Conservation (phyloP, 2,888 invertebrate genomes). For the Parasteatoda lunata region DNA sequence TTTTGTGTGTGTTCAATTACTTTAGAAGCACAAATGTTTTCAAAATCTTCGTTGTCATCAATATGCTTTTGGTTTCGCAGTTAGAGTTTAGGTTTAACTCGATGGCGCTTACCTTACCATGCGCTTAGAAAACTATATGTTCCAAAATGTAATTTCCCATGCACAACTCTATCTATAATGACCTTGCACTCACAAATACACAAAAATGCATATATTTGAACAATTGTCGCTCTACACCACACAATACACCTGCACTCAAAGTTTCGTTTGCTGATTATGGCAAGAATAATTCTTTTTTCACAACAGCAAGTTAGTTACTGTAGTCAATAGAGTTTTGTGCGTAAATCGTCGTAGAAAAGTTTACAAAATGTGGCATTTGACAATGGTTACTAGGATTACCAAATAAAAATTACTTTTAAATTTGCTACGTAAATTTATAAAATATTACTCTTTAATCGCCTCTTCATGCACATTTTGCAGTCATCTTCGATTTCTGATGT, state of each 20-base stretch:
- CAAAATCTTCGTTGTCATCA: no score
- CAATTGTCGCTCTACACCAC: constrained; percentile 38
- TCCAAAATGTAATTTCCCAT: constrained; percentile 16
- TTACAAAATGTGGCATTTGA: constrained; percentile 53
- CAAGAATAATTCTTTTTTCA: constrained; percentile 12
- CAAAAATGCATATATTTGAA: constrained; percentile 30
- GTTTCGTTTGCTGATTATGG: constrained; percentile 30
- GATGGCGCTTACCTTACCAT: constrained; percentile 3
- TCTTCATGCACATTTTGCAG: no score
- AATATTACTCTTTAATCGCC: no score
- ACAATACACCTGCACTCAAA: constrained; percentile 56
- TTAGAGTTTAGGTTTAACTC: no score
- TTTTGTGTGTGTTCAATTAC: no score
- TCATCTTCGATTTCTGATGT: no score
- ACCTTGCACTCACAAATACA: constrained; percentile 40
- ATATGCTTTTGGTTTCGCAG: no score
- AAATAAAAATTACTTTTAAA: constrained; percentile 15
- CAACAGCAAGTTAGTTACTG: constrained; percentile 31
- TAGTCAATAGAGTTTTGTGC: constrained; percentile 51
- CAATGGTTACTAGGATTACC: constrained; percentile 32
- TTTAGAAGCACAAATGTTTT: no score
- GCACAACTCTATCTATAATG: constrained; percentile 30
- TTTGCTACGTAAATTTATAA: neutral
- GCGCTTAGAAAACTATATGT: constrained; percentile 36
- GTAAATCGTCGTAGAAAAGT: constrained; percentile 63